Evolutionary conservation across 2,888 invertebrate species (phyloP).

Genomic region (Dendrolimus houi): DNA sequence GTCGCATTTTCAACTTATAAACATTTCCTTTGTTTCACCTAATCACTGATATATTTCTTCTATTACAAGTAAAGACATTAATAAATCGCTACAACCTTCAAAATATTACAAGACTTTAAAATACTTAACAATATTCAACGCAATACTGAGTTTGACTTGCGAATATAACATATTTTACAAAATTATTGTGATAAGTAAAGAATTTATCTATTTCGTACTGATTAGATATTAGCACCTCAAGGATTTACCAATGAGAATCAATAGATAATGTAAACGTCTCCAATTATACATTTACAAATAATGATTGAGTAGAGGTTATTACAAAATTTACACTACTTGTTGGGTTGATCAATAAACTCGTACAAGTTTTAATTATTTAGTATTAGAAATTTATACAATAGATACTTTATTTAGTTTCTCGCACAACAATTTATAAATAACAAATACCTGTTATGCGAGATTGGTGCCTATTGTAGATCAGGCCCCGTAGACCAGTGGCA

Average conservation of each 20-base stretch:
- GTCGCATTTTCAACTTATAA: constrained; percentile 42
- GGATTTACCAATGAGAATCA: constrained; percentile 22
- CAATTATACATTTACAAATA: too few species aligned
- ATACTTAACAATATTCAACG: neutral
- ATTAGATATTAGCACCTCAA: constrained; percentile 64
- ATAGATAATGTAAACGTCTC: neutral
- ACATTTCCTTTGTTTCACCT: neutral
- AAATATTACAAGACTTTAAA: neutral
- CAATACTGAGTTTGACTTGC: constrained; percentile 23
- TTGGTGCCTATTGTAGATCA: too few species aligned
- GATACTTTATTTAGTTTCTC: too few species aligned
- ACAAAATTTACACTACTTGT: too few species aligned
- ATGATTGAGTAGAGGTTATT: too few species aligned
- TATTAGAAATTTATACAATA: too few species aligned
- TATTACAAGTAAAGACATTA: neutral
- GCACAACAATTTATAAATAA: too few species aligned
- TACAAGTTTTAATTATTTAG: too few species aligned
- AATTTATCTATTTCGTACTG: constrained; percentile 51
- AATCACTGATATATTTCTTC: neutral
- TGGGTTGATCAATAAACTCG: too few species aligned
- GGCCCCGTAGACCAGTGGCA: too few species aligned
- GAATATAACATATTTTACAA: constrained; percentile 41
- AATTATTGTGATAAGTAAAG: constrained; percentile 54
- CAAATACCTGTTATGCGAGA: too few species aligned
- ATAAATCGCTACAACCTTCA: neutral